Base-by-base conservation (phyloP, 2,113 vertebrate genomes). In the Gymnarchus niloticus region DNA sequence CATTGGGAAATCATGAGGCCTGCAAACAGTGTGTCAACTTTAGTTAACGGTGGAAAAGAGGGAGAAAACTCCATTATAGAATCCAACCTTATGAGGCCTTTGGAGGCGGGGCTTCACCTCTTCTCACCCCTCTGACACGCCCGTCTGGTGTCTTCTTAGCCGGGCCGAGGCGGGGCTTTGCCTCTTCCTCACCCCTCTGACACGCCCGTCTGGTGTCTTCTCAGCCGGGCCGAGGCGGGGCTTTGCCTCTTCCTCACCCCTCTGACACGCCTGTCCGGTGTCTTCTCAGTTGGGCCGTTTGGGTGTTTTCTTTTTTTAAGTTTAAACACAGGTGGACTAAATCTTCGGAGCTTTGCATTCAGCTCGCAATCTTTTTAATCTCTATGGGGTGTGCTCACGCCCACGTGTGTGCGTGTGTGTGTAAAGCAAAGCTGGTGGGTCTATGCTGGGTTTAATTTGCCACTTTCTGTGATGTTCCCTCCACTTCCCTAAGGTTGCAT, bases 1-100 rank as follows among this genome's bases (percentile, higher is more conserved):
- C 94, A 92, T 91, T 92, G 93, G 90, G 93, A 89, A 91, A 93
- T 92, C 93, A 91, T 14, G 92, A 91, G 94, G 93, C 93, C 93
- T 88, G 86, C 93, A 89, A 93, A 91, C 92, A 92, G 91, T 92
- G 91, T 88, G 92, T 93, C 91, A 88, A 91, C 94, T 94, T 91
- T 91, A 93, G 93, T 92, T 92, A 90, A 90, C 91, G 88, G 89
- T 56, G 86, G 86, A 93, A 91, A 81, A 81, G 49, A 81, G n/a
- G 12, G 25, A 25, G 48, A 56, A 56, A 56, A 82, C 83, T 48
- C 78, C 80, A 93, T 94, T 89, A 95, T 93, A 95, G 92, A 90
- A 92, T 89, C 56, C 19, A 54, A 92, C 90, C 87, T 92, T 93
- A 91, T 19, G 25, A 23, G n/a, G 44, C 57, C 57, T 52, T 6